phyloP scores from a whole-genome alignment of 2,797 vertebrate species.

The Sternarchorhynchus goeldii region DNA sequence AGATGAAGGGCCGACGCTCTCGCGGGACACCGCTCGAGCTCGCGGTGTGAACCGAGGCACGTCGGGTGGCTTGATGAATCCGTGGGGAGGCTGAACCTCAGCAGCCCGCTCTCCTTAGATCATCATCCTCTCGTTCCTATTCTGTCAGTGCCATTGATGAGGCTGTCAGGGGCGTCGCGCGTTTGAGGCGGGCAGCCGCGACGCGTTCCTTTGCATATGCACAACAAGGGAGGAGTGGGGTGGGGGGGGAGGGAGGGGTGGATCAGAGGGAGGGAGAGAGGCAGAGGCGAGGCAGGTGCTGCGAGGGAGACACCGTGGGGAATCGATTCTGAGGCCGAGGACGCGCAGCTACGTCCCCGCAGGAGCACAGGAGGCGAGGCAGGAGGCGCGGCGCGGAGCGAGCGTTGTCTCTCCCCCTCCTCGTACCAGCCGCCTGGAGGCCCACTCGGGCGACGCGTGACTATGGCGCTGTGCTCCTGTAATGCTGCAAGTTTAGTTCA shows the following conservation, averaged over 20 bases:
- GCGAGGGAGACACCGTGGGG: constrained; percentile 51
- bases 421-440: constrained; percentile 42
- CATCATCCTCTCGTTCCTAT: constrained; percentile 81
- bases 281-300: constrained; percentile 52
- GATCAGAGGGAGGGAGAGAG: constrained; percentile 2
- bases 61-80: constrained; percentile 81
- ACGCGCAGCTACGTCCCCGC: constrained; percentile 51
- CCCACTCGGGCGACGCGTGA: constrained; percentile 38
- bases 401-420: constrained; percentile 19
- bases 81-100: constrained; percentile 70
- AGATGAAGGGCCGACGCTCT: constrained; percentile 71
- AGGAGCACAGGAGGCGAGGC: constrained; percentile 22
- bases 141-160: constrained; percentile 83
- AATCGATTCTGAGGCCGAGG: constrained; percentile 55
- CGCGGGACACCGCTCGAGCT: constrained; percentile 75
- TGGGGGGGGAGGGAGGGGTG: constrained; percentile 48
- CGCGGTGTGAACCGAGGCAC: constrained; percentile 73
- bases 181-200: constrained; percentile 70
- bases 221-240: constrained; percentile 69
- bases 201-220: constrained; percentile 78
- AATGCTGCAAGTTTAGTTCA: constrained; percentile 54
- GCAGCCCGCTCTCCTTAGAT: constrained; percentile 77
- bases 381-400: constrained; percentile 29
- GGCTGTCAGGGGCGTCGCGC: constrained; percentile 81
- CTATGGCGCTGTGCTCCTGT: constrained; percentile 44